Base-by-base conservation (phyloP, 2,113 vertebrate species). In the Oreochromis aureus region DNA sequence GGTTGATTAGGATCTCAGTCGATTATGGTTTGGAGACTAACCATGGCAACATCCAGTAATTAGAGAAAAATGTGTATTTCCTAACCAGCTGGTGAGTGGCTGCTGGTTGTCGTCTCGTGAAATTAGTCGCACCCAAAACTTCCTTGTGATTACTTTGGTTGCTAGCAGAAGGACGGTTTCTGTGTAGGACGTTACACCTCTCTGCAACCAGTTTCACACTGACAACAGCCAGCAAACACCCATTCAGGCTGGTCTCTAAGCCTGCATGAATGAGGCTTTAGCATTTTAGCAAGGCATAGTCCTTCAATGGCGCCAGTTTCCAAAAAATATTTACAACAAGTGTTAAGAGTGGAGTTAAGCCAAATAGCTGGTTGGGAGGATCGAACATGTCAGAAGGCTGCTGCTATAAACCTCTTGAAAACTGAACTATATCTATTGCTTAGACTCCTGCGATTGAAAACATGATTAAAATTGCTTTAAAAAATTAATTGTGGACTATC, bases 391-490 rank as follows among this genome's bases (percentile, higher is more conserved):
- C 16, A 51, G 27, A 19, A 78, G 71, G 10, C 16, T 78, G 71
- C 71, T 48, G 44, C 24, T 0, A 0, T 0, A 71, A 71, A 71
- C 39, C 13, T 27, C 22, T 71, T 73, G 13, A 73, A 73, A 5
- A 46, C 22, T 10, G 22, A 73, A 46, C 44, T 30, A 12, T 51
- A 76, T n/a, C 71, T 76, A 76, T 3, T 78, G 4, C 24, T 46
- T 51, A 30, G 44, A 51, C 44, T 51, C 24, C 10, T 51, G 8
- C 4, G 18, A 51, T 32, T 32, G 24, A 78, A 51, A 78, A 51
- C 24, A n/a, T 76, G 6, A 51, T 19, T 27, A 19, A 51, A 30
- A 32, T 51, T 0, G 4, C 24, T 5, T 19, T 2, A 27, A 76
- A 73, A 27, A 11, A 53, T 44, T 46, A 0, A 16, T 27, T 76